Evolutionary conservation across 2,888 invertebrate species (phyloP).

Genomic region (Phrixothrix hirtus): DNA sequence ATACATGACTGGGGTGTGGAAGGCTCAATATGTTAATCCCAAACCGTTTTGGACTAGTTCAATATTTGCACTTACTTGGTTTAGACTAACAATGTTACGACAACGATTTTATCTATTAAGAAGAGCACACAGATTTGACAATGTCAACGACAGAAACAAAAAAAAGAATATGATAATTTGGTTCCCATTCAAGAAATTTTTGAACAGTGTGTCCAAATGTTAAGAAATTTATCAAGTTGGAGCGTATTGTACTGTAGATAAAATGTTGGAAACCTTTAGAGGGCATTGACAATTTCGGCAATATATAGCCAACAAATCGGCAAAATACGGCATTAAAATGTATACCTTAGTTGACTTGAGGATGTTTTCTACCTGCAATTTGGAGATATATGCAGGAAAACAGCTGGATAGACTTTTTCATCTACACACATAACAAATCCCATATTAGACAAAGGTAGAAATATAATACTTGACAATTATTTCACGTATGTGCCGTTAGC

Average conservation of each 20-base stretch:
- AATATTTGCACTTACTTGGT: too few species aligned
- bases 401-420: too few species aligned
- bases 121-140: neutral
- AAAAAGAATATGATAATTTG: too few species aligned
- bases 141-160: neutral
- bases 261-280: neutral
- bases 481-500: too few species aligned
- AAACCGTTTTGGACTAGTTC: neutral
- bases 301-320: neutral
- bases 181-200: neutral
- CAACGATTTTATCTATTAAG: neutral
- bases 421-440: too few species aligned
- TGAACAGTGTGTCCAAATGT: too few species aligned
- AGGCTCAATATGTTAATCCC: neutral
- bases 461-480: too few species aligned
- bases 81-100: too few species aligned
- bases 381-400: too few species aligned
- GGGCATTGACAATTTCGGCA: neutral
- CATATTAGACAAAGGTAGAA: too few species aligned
- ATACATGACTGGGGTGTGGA: too few species aligned
- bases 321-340: neutral
- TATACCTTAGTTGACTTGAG: neutral
- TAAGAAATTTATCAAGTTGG: too few species aligned
- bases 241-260: neutral
- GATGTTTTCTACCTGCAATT: neutral